Evolutionary conservation across 2,797 vertebrate genomes (phyloP).

Genomic region (Poeciliopsis gracilis): DNA sequence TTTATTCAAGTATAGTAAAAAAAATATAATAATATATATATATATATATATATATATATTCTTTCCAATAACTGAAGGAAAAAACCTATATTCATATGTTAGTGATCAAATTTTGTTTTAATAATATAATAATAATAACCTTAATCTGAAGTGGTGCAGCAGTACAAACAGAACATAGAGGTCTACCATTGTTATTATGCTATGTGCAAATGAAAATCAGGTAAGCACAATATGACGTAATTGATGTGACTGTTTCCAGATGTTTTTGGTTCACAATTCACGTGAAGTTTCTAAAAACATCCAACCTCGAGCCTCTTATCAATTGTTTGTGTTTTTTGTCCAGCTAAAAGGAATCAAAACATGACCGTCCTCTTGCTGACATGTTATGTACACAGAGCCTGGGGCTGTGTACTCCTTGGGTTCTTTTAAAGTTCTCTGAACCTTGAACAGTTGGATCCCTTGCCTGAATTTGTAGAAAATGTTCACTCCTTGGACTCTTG

Average conservation of each 20-base stretch:
- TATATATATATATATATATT: not conserved
- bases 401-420: not conserved
- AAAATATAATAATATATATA: not conserved
- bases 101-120: not conserved
- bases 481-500: not conserved
- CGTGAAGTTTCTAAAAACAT: not conserved
- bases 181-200: not conserved
- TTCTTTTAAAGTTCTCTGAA: not conserved
- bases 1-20: not conserved
- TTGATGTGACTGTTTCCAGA: not conserved
- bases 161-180: not conserved
- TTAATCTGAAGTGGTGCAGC: too few relatives aligned
- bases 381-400: not conserved
- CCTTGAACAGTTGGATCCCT: not conserved
- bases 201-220: too few relatives aligned
- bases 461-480: not conserved
- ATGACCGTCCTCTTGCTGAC: not conserved
- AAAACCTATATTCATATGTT: not conserved
- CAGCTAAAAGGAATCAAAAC: not conserved
- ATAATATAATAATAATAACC: not conserved
- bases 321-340: not conserved
- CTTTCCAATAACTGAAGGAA: not conserved
- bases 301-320: not conserved
- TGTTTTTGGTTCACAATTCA: not conserved
- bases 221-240: too few relatives aligned